Evolutionary conservation across 2,113 vertebrate species (phyloP).

Genomic region (Delphinus delphis): DNA sequence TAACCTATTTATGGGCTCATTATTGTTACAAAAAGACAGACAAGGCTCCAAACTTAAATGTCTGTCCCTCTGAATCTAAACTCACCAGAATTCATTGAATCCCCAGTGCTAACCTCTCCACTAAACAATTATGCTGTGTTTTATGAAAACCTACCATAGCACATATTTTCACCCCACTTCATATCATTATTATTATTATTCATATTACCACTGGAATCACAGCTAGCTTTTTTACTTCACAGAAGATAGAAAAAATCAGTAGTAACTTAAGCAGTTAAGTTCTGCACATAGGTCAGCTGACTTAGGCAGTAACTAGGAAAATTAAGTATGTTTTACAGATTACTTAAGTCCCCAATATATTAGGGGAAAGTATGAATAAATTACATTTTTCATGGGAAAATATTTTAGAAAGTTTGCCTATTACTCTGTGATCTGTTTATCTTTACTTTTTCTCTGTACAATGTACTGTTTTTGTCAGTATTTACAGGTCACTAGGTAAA

Average conservation of each 20-base stretch:
- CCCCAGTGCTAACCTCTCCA: not conserved
- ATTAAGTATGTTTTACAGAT: not conserved
- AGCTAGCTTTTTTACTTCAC: conserved; percentile 8
- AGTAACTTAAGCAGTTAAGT: not conserved
- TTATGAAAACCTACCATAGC: not conserved
- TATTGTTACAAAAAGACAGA: not conserved
- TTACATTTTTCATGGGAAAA: not conserved
- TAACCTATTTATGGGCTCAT: not conserved
- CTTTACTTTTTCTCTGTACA: not conserved
- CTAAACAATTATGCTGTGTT: not conserved
- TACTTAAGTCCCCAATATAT: not conserved
- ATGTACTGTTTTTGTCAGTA: not conserved
- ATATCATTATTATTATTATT: not conserved
- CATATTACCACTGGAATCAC: not conserved
- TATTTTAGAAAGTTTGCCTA: not conserved
- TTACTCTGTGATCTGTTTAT: not conserved
- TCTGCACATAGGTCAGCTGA: not conserved
- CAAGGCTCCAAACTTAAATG: not conserved
- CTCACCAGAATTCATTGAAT: not conserved
- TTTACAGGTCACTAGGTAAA: not conserved
- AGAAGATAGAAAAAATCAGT: not conserved
- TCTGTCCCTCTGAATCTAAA: not conserved
- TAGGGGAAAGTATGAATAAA: not conserved
- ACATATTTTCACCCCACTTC: not conserved
- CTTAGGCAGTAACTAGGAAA: not conserved